These are phyloP conservation scores for Cydia splendana DNA, from an alignment of 1,140 invertebrate genomes.

Conservation along the genomic window DNA sequence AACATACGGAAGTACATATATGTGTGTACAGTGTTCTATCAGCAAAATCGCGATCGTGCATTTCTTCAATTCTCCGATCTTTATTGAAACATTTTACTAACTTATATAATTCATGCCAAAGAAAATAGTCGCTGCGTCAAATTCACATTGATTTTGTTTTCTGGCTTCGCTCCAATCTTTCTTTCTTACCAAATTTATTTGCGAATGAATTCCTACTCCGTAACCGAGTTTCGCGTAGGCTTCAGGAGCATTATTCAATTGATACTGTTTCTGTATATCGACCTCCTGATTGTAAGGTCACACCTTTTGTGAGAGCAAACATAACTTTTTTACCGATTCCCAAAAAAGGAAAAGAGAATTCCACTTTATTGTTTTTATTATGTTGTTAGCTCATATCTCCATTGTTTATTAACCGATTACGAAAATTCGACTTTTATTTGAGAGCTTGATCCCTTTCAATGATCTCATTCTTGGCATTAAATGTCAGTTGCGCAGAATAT, in stretches of 20 bases:
- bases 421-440: neutral
- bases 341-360: neutral
- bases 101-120: neutral
- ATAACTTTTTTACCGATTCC: neutral
- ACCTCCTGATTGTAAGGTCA: constrained; percentile 30
- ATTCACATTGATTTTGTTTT: constrained; percentile 64
- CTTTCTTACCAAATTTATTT: constrained; percentile 71
- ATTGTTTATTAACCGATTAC: neutral
- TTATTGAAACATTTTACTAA: neutral
- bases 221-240: constrained; percentile 40
- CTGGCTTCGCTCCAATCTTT: constrained; percentile 70
- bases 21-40: no score
- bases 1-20: no score
- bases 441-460: neutral
- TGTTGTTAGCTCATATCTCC: neutral
- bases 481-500: neutral
- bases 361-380: neutral
- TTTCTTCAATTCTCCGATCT: neutral
- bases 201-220: constrained; percentile 52
- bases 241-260: constrained; percentile 36
- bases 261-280: constrained; percentile 28
- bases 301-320: neutral
- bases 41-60: neutral
- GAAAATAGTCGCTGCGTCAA: constrained; percentile 46
- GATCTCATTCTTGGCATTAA: neutral